Conservation (phyloP, 2,797 vertebrate genomes). For the Tokudaia muenninki region DNA sequence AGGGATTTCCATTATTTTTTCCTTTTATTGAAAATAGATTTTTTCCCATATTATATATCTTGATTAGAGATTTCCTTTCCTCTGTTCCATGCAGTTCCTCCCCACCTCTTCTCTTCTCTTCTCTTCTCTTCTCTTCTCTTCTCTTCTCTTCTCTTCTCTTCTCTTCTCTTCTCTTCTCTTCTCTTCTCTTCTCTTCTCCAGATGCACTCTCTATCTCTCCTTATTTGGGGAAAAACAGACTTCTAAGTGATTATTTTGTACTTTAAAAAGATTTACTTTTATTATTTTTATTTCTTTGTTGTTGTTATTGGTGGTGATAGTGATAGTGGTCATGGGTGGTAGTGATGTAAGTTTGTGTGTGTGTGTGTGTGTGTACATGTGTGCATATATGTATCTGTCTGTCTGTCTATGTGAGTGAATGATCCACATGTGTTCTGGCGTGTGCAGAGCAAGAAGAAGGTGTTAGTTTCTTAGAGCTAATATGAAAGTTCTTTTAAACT, state of each 20-base stretch:
- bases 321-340: not conserved
- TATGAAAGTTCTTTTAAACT: not conserved
- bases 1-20: not conserved
- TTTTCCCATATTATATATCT: not conserved
- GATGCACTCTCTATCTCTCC: no score
- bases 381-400: not conserved
- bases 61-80: not conserved
- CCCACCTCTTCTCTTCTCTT: rapidly evolving
- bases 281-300: not conserved
- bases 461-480: not conserved
- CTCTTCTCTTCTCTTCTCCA: no score
- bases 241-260: not conserved
- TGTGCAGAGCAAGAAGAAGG: not conserved
- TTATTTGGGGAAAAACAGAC: no score
- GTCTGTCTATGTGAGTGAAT: not conserved
- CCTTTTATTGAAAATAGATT: no score
- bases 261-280: not conserved
- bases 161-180: no score
- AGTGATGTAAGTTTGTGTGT: not conserved
- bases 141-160: no score
- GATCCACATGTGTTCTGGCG: not conserved
- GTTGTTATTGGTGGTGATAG: no score
- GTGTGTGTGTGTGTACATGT: rapidly evolving
- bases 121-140: no score
- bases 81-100: not conserved